Evolutionary conservation across 1,140 invertebrate genomes (phyloP).

Genomic region (Drosophila grimshawi): DNA sequence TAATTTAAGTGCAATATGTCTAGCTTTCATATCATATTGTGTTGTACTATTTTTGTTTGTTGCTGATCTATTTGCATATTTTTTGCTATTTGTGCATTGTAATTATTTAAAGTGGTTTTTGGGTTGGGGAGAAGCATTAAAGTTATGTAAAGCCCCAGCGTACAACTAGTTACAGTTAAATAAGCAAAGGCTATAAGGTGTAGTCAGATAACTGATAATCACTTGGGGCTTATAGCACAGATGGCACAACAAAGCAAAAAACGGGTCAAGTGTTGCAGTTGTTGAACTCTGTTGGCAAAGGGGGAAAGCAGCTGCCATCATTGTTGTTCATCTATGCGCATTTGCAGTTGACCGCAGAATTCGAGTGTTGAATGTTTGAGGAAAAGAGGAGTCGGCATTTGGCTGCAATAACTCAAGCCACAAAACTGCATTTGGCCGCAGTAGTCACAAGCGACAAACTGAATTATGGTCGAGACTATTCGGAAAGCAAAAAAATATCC

Average conservation of each 20-base stretch:
- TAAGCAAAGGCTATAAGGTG: not conserved
- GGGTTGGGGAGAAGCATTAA: constrained; percentile 31
- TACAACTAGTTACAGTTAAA: constrained; percentile 8
- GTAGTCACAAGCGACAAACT: constrained; percentile 33
- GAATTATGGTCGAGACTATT: constrained; percentile 28
- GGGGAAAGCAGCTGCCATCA: not conserved
- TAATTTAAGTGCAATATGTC: constrained; percentile 73
- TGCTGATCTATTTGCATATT: constrained; percentile 12
- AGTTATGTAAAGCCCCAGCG: constrained; percentile 23
- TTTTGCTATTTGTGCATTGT: constrained; percentile 56
- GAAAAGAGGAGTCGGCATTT: constrained; percentile 27
- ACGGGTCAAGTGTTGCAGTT: not conserved
- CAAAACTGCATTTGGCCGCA: constrained; percentile 38
- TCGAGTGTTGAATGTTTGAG: constrained; percentile 18
- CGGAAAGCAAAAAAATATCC: not conserved
- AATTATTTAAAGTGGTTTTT: constrained; percentile 79
- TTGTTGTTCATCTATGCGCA: not conserved
- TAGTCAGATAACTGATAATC: not conserved
- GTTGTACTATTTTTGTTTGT: constrained; percentile 31
- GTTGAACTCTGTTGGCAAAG: not conserved
- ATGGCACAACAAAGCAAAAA: not conserved
- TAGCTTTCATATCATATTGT: constrained; percentile 60
- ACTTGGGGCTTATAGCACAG: constrained; percentile 6
- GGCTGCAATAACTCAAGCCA: constrained; percentile 41
- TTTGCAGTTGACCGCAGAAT: constrained; percentile 2